These are phyloP conservation scores for Triops cancriformis DNA, from an alignment of 1,140 invertebrate genomes.

Conservation along the genomic window DNA sequence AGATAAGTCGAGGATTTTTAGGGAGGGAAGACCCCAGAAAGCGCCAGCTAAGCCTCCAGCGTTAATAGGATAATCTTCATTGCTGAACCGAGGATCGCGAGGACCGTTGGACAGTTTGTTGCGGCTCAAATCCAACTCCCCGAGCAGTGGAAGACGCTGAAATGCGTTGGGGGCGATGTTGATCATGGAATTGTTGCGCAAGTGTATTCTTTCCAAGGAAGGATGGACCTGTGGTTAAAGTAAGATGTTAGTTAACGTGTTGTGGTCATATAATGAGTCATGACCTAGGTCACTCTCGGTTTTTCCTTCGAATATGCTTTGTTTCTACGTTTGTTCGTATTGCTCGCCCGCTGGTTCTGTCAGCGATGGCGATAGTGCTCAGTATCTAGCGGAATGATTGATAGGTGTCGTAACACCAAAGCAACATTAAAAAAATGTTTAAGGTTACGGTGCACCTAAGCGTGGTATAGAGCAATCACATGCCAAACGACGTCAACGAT, in stretches of 20 bases:
- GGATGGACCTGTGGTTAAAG: background rate
- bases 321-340: too few species aligned
- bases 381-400: too few species aligned
- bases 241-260: background rate
- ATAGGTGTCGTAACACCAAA: too few species aligned
- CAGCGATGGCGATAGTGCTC: too few species aligned
- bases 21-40: conserved; percentile 24
- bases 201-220: background rate
- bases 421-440: too few species aligned
- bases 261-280: too few species aligned
- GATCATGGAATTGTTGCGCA: conserved; percentile 14
- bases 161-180: background rate
- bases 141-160: background rate
- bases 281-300: too few species aligned
- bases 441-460: too few species aligned
- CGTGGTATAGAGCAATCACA: too few species aligned
- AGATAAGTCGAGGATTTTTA: conserved; percentile 29
- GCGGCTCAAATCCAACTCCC: background rate
- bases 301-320: too few species aligned
- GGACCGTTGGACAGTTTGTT: conserved; percentile 1
- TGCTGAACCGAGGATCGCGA: background rate
- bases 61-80: background rate
- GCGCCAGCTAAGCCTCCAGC: background rate
- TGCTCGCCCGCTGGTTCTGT: too few species aligned
- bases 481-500: too few species aligned